These are phyloP conservation scores for Chaetodon auriga DNA, from an alignment of 2,113 vertebrate species.

Conservation along the genomic window DNA sequence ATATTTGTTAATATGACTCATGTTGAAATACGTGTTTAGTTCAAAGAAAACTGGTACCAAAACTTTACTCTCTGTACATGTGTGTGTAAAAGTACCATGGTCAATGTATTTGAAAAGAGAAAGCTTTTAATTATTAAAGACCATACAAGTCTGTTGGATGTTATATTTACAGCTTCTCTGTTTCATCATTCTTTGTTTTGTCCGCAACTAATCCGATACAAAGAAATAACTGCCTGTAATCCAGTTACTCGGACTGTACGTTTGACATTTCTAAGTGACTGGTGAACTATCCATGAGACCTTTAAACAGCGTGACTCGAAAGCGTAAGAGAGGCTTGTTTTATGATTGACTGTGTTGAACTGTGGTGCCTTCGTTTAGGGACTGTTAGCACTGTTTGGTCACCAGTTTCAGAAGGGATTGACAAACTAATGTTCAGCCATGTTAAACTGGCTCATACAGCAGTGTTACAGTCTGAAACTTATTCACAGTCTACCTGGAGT, in stretches of 20 bases:
- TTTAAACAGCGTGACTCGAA: conserved; percentile 72
- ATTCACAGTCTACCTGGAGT: conserved; percentile 86
- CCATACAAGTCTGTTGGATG: neutral
- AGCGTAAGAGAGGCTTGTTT: conserved; percentile 48
- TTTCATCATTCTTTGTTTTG: conserved; percentile 28
- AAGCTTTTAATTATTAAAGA: neutral
- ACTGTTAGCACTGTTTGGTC: neutral
- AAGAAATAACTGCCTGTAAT: conserved; percentile 77
- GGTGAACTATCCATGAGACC: conserved; percentile 76
- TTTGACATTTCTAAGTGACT: conserved; percentile 79
- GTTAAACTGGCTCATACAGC: neutral
- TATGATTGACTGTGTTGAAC: conserved; percentile 15
- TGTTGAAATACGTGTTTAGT: neutral
- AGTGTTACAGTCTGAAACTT: neutral
- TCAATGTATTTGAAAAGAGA: neutral
- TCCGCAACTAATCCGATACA: conserved; percentile 58
- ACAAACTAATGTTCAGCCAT: neutral
- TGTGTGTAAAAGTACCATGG: neutral
- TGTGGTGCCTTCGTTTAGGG: neutral
- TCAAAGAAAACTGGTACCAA: neutral
- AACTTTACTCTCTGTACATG: neutral
- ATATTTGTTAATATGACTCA: neutral
- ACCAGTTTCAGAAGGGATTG: neutral
- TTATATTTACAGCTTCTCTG: neutral
- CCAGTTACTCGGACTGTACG: conserved; percentile 66